Conservation (phyloP, 53 echinoderm and acorn worm genomes). For the Antedon mediterranea region DNA sequence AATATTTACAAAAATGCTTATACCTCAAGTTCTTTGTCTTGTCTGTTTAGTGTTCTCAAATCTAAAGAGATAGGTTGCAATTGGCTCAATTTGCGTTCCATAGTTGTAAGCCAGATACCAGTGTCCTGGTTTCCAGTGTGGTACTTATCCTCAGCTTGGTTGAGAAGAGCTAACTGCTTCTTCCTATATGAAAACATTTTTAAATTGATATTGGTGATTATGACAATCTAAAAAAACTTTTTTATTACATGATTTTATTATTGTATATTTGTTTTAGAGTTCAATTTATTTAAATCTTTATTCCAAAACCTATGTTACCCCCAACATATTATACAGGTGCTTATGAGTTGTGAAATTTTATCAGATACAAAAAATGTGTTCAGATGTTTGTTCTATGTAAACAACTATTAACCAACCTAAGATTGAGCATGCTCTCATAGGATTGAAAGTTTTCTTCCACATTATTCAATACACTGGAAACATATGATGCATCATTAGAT, state of each 20-base stretch:
- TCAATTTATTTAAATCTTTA: too few species aligned
- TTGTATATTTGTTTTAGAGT: too few species aligned
- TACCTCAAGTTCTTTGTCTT: constrained; percentile 88
- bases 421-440: constrained; percentile 45
- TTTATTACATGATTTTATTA: too few species aligned
- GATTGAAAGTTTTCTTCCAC: constrained; percentile 94
- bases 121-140: constrained; percentile 66
- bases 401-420: constrained; percentile 34
- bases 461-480: constrained; percentile 65
- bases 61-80: constrained; percentile 75
- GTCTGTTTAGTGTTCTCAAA: constrained; percentile 51
- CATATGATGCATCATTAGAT: constrained; percentile 89
- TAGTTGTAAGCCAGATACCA: constrained; percentile 62
- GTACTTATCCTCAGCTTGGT: constrained; percentile 73
- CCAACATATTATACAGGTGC: too few species aligned
- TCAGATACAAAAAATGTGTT: too few species aligned
- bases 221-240: too few species aligned
- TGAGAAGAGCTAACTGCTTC: constrained; percentile 66
- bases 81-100: constrained; percentile 86
- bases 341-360: too few species aligned
- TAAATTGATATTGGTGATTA: too few species aligned
- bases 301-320: too few species aligned
- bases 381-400: too few species aligned
- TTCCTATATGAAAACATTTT: constrained; percentile 29
- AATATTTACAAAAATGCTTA: background rate